These are phyloP conservation scores for Cydia strobilella DNA, from an alignment of 1,140 invertebrate species.

Conservation along the genomic window DNA sequence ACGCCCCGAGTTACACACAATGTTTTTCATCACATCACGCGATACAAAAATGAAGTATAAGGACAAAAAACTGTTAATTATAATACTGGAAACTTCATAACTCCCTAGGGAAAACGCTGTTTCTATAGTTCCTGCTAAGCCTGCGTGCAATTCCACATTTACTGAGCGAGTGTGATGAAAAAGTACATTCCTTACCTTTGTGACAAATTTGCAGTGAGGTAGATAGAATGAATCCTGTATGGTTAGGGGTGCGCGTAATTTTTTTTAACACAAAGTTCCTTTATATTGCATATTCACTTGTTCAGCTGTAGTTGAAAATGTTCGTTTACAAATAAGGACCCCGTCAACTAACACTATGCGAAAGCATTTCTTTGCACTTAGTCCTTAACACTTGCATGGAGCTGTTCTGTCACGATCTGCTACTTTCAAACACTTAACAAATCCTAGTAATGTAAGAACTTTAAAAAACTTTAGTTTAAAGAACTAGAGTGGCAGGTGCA, in stretches of 20 bases:
- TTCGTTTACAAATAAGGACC: conserved; percentile 53
- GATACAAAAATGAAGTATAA: too few relatives aligned
- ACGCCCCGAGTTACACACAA: too few relatives aligned
- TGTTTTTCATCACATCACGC: too few relatives aligned
- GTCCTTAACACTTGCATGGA: conserved; percentile 57
- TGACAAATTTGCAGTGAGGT: not conserved
- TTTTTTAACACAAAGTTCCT: conserved; percentile 46
- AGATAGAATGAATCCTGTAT: not conserved
- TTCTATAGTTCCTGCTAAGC: too few relatives aligned
- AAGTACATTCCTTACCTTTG: not conserved
- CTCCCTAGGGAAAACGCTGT: too few relatives aligned
- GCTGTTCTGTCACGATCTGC: not conserved
- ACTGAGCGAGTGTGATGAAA: too few relatives aligned
- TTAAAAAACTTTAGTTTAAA: conserved; percentile 1
- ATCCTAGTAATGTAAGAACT: not conserved
- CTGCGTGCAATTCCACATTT: too few relatives aligned
- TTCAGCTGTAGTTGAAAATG: conserved; percentile 37
- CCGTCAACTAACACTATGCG: conserved; percentile 61
- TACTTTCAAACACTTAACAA: not conserved
- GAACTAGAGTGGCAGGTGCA: conserved; percentile 29
- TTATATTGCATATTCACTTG: conserved; percentile 48
- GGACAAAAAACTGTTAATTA: too few relatives aligned
- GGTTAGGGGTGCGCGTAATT: not conserved
- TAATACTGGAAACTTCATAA: too few relatives aligned
- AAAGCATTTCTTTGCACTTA: conserved; percentile 65